Conservation (phyloP, 2,113 vertebrate species). For the Elachura formosa region DNA sequence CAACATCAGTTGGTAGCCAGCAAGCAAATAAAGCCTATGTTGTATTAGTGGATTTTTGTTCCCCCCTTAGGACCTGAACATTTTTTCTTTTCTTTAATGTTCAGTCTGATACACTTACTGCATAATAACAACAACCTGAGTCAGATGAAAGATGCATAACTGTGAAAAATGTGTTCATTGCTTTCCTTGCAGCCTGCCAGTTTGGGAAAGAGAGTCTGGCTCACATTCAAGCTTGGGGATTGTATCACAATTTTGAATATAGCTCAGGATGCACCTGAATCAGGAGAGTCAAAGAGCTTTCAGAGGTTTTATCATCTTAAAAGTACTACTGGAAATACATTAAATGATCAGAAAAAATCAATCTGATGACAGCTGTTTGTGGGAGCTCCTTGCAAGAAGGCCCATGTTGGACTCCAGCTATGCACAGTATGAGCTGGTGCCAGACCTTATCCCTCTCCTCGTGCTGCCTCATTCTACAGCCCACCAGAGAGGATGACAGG, state of each 20-base stretch:
- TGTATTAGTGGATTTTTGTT: conserved; percentile 61
- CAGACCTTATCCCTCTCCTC: background rate
- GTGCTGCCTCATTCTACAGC: fast-evolving
- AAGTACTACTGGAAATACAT: background rate
- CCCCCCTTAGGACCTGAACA: conserved; percentile 14
- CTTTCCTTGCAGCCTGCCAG: conserved; percentile 44
- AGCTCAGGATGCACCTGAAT: conserved; percentile 8
- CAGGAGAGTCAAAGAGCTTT: background rate
- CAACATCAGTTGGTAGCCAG: conserved; percentile 40
- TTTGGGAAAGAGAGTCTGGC: conserved; percentile 11
- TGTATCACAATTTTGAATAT: background rate
- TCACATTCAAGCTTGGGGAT: background rate
- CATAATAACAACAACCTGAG: conserved; percentile 46
- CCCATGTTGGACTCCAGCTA: background rate
- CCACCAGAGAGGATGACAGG: background rate
- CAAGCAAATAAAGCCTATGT: conserved; percentile 45
- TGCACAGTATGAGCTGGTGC: background rate
- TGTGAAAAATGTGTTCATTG: conserved; percentile 18
- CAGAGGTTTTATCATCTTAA: background rate
- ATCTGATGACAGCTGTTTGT: background rate
- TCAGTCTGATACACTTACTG: conserved; percentile 17
- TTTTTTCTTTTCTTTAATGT: conserved; percentile 47
- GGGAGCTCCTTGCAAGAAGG: background rate
- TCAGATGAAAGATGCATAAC: conserved; percentile 33
- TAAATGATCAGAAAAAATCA: background rate